These are phyloP conservation scores for Neostethus bicornis DNA, from an alignment of 2,797 vertebrate genomes.

Conservation along the genomic window DNA sequence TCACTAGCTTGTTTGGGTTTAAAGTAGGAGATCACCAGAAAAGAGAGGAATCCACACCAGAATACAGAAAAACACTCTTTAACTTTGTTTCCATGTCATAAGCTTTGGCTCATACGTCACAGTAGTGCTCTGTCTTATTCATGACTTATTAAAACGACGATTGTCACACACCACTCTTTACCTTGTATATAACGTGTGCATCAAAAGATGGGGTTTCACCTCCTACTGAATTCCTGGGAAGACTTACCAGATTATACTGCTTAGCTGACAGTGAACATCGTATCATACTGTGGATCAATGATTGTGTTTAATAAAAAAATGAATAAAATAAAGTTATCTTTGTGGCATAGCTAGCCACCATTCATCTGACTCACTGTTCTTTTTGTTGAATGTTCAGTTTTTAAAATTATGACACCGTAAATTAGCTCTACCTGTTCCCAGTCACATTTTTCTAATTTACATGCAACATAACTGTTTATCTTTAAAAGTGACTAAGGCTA, in stretches of 20 bases:
- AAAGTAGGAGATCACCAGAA: slow-evolving; percentile 15
- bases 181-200: slow-evolving; percentile 76
- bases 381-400: slow-evolving; percentile 14
- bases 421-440: too few species aligned
- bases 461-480: too few species aligned
- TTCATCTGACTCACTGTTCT: slow-evolving; percentile 50
- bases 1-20: slow-evolving; percentile 29
- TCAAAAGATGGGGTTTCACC: slow-evolving; percentile 65
- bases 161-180: slow-evolving; percentile 68
- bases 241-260: slow-evolving; percentile 60
- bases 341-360: slow-evolving; percentile 60
- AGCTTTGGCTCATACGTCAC: slow-evolving; percentile 73
- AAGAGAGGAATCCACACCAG: slow-evolving; percentile 27
- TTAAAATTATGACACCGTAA: too few species aligned
- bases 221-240: slow-evolving; percentile 69
- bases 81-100: slow-evolving; percentile 63
- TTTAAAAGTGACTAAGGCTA: too few species aligned
- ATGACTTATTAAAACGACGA: slow-evolving; percentile 60
- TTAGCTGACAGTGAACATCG: slow-evolving; percentile 68
- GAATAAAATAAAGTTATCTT: slow-evolving; percentile 68
- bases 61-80: slow-evolving; percentile 47
- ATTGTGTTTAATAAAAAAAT: slow-evolving; percentile 78
- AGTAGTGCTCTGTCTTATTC: slow-evolving; percentile 74
- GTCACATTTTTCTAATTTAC: too few species aligned
- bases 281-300: slow-evolving; percentile 74